phyloP scores from a whole-genome alignment of 2,113 vertebrate species.

The Dermatemys mawii region DNA sequence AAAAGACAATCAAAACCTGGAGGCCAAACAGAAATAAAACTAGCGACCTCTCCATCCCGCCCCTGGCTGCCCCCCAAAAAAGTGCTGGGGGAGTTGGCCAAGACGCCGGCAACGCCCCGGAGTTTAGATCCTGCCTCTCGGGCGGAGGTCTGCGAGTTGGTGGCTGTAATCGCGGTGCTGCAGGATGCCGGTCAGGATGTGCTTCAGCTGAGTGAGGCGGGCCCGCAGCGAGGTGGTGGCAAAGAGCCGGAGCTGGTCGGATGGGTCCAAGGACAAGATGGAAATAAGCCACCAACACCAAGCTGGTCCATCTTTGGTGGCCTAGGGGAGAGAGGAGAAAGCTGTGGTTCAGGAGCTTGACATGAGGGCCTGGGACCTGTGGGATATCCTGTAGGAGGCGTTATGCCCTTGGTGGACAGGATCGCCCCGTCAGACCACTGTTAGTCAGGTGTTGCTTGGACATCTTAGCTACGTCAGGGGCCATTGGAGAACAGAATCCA shows the following conservation, averaged over 20 bases:
- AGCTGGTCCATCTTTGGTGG: constrained; percentile 79
- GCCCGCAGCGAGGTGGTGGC: constrained; percentile 84
- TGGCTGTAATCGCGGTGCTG: constrained; percentile 46
- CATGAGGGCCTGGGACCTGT: not conserved
- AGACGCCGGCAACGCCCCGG: accelerated
- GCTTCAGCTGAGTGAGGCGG: constrained; percentile 84
- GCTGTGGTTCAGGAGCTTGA: not conserved
- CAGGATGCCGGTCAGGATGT: constrained; percentile 83
- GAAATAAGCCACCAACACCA: constrained; percentile 89
- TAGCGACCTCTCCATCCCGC: accelerated
- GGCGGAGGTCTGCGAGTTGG: not conserved
- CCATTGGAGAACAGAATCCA: not conserved
- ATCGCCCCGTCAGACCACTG: not conserved
- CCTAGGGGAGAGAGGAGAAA: constrained; percentile 54
- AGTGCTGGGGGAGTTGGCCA: not conserved
- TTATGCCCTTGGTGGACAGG: not conserved
- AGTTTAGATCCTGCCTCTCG: not conserved
- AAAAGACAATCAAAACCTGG: not conserved
- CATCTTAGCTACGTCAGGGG: not conserved
- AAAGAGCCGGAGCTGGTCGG: constrained; percentile 84
- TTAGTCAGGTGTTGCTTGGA: not conserved
- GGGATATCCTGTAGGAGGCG: not conserved
- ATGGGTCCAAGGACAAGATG: constrained; percentile 82
- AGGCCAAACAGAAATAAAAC: not conserved
- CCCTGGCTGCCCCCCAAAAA: not conserved